phyloP scores from a whole-genome alignment of 2,113 vertebrate species.

The Hippocampus abdominalis region DNA sequence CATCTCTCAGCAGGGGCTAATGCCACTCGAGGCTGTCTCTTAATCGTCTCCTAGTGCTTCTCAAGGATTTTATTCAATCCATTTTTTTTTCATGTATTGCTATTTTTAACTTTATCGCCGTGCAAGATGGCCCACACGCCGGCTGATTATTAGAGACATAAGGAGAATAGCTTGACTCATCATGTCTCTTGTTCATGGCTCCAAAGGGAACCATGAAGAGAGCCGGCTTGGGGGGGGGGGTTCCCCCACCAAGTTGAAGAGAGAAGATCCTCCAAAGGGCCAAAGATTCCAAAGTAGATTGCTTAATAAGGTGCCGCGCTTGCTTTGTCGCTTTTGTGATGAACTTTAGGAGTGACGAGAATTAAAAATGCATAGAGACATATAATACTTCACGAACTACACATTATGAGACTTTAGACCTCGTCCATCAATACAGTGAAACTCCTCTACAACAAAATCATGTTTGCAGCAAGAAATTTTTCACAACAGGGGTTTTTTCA shows the following conservation, averaged over 20 bases:
- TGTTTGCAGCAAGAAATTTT: too few species aligned
- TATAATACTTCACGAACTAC: neutral
- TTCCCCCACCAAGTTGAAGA: constrained; percentile 11
- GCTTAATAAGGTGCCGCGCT: neutral
- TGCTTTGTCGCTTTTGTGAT: constrained; percentile 1
- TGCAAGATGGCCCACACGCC: constrained; percentile 24
- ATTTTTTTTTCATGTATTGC: constrained; percentile 18
- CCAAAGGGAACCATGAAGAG: constrained; percentile 1
- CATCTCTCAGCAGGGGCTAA: neutral
- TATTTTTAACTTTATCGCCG: constrained; percentile 48
- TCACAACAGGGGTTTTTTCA: too few species aligned
- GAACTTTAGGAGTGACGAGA: neutral
- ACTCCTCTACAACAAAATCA: too few species aligned
- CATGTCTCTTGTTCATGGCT: constrained; percentile 26
- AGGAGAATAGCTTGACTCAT: constrained; percentile 14
- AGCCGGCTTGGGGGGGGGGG: constrained; percentile 3
- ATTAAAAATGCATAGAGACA: neutral
- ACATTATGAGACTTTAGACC: neutral
- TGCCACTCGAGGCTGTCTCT: constrained; percentile 11
- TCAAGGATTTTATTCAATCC: constrained; percentile 15
- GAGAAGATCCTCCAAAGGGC: constrained; percentile 18
- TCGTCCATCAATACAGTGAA: too few species aligned
- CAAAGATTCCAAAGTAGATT: constrained; percentile 3
- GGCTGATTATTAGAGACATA: constrained; percentile 18
- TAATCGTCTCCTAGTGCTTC: constrained; percentile 26